These are phyloP conservation scores for Parthenolecanium corni DNA, from an alignment of 2,888 invertebrate species.

Conservation along the genomic window DNA sequence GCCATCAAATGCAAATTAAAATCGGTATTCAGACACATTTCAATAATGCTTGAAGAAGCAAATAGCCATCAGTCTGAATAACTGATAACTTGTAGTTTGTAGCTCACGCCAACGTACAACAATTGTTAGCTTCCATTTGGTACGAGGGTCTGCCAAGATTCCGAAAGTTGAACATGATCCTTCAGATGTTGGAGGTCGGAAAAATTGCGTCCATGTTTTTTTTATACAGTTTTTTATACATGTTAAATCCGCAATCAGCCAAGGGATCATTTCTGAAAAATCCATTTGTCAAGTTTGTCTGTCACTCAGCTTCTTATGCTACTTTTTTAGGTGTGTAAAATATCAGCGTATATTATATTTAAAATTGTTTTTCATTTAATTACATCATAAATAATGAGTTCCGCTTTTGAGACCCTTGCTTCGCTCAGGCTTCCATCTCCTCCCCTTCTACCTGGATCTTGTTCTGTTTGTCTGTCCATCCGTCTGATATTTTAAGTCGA, in stretches of 20 bases:
- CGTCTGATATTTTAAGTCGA: no score
- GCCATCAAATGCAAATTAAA: constrained; percentile 97
- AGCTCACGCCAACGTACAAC: constrained; percentile 95
- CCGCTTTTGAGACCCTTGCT: not conserved
- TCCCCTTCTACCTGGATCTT: no score
- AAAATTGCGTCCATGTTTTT: constrained; percentile 87
- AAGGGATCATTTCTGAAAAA: constrained; percentile 87
- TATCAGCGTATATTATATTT: no score
- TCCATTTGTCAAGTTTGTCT: constrained; percentile 97
- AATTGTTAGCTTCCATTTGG: constrained; percentile 91
- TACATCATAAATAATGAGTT: no score
- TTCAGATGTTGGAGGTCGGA: constrained; percentile 74
- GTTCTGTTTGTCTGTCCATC: no score
- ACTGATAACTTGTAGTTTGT: constrained; percentile 66
- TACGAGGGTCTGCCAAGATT: constrained; percentile 96
- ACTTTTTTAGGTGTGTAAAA: constrained; percentile 79
- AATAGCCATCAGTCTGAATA: not conserved
- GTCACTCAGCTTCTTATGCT: constrained; percentile 91
- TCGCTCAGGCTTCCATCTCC: no score
- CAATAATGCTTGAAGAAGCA: not conserved
- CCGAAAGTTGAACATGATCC: constrained; percentile 75
- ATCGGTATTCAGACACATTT: constrained; percentile 51
- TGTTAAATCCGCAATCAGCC: constrained; percentile 77
- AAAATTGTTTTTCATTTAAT: no score
- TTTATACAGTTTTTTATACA: constrained; percentile 79